These are phyloP conservation scores for Regulus satrapa DNA, from an alignment of 2,113 vertebrate genomes.

Conservation along the genomic window DNA sequence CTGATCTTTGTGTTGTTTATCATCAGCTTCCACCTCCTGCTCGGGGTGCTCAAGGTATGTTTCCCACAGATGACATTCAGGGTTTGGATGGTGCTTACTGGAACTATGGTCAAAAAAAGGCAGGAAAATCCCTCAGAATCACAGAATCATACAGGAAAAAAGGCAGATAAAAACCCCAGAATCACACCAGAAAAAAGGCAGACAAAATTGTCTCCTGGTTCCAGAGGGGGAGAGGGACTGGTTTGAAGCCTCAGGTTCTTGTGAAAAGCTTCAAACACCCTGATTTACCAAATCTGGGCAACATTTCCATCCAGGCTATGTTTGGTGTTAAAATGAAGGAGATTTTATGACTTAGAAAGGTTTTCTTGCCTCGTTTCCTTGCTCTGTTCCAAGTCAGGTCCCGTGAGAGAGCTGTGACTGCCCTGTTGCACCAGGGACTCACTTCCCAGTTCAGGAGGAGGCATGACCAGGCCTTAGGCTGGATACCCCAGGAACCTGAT, in stretches of 20 bases:
- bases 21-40: conserved; percentile 74
- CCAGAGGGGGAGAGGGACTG: fast-evolving
- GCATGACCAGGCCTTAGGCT: background rate
- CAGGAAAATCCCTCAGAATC: background rate
- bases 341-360: background rate
- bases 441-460: background rate
- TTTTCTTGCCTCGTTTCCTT: background rate
- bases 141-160: background rate
- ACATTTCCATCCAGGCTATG: background rate
- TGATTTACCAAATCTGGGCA: background rate
- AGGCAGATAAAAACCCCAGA: background rate
- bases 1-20: conserved; percentile 69
- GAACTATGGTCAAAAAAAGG: background rate
- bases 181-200: background rate
- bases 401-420: background rate
- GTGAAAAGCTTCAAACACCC: background rate
- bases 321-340: background rate
- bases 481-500: background rate
- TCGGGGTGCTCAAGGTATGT: conserved; percentile 73
- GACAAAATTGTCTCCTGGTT: background rate
- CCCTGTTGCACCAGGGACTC: fast-evolving
- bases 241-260: background rate
- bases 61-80: background rate
- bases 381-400: background rate
- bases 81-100: background rate